Evolutionary conservation across 2,113 vertebrate genomes (phyloP).

Genomic region (Cyanoderma ruficeps): DNA sequence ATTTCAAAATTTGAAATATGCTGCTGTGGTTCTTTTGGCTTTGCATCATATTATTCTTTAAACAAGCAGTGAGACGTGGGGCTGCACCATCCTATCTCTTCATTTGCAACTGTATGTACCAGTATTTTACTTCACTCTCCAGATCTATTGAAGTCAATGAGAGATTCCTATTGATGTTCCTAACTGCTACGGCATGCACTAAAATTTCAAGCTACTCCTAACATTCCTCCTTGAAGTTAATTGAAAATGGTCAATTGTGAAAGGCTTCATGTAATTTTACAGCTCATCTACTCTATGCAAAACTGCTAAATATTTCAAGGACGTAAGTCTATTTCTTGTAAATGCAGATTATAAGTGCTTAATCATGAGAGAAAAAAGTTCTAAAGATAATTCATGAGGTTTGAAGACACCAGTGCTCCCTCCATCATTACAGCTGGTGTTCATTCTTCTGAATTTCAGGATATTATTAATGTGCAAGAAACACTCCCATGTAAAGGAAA

Average conservation of each 20-base stretch:
- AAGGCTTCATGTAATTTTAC: constrained; percentile 19
- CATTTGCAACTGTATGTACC: neutral
- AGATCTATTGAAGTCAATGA: neutral
- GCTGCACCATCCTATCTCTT: neutral
- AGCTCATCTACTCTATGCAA: constrained; percentile 10
- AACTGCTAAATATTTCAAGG: constrained; percentile 20
- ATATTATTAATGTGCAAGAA: neutral
- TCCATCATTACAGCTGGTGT: neutral
- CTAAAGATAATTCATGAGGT: constrained; percentile 13
- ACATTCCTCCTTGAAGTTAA: neutral
- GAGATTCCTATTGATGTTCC: neutral
- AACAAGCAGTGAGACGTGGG: neutral
- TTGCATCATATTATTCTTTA: neutral
- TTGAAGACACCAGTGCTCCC: neutral
- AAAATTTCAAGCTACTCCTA: neutral
- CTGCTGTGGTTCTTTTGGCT: neutral
- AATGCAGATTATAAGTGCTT: neutral
- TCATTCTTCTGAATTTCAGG: neutral
- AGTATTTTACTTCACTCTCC: neutral
- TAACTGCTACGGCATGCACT: neutral
- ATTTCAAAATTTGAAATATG: neutral
- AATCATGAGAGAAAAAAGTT: constrained; percentile 5
- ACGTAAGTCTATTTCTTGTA: neutral
- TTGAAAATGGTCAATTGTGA: constrained; percentile 32
- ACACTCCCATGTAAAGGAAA: neutral